These are phyloP conservation scores for Lepetodrilus schrolli DNA, from an alignment of 2,888 invertebrate species.

Conservation along the genomic window DNA sequence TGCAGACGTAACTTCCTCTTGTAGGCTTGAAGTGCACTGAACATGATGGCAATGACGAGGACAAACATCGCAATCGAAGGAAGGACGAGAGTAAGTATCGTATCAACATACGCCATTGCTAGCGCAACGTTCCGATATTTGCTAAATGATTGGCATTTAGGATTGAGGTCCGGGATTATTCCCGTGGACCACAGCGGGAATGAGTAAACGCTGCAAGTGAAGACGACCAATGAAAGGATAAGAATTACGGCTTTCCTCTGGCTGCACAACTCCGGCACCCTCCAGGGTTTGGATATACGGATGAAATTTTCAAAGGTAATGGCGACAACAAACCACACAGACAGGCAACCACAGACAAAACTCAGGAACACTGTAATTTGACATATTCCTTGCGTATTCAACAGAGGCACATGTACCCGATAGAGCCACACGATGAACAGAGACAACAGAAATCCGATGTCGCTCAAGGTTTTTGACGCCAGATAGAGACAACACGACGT, in stretches of 20 bases:
- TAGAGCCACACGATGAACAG: slow-evolving; percentile 37
- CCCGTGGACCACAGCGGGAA: slow-evolving; percentile 35
- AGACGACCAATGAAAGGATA: neutral
- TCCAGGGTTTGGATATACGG: slow-evolving; percentile 36
- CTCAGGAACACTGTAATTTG: slow-evolving; percentile 32
- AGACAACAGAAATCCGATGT: slow-evolving; percentile 36
- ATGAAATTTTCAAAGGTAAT: slow-evolving; percentile 39
- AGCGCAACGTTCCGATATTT: slow-evolving; percentile 4
- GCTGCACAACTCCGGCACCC: slow-evolving; percentile 29
- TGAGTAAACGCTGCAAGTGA: slow-evolving; percentile 30
- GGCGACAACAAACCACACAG: slow-evolving; percentile 39
- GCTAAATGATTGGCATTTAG: neutral
- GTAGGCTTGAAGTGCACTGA: slow-evolving; percentile 30
- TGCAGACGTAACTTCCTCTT: slow-evolving; percentile 1
- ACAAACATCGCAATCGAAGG: slow-evolving; percentile 32
- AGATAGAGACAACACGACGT: slow-evolving; percentile 37
- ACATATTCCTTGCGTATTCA: slow-evolving; percentile 33
- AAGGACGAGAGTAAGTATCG: slow-evolving; percentile 33
- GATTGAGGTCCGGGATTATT: neutral
- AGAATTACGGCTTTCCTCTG: slow-evolving; percentile 28
- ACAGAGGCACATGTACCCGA: slow-evolving; percentile 22
- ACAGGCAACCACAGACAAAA: slow-evolving; percentile 36
- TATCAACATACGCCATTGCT: slow-evolving; percentile 36
- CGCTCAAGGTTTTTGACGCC: slow-evolving; percentile 33
- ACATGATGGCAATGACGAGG: slow-evolving; percentile 30